A percentile compares a stretch with the other conserved stretches of the same genome.
phyloP scores from a whole-genome alignment of 2,797 vertebrate species.

The Anas capensis region DNA sequence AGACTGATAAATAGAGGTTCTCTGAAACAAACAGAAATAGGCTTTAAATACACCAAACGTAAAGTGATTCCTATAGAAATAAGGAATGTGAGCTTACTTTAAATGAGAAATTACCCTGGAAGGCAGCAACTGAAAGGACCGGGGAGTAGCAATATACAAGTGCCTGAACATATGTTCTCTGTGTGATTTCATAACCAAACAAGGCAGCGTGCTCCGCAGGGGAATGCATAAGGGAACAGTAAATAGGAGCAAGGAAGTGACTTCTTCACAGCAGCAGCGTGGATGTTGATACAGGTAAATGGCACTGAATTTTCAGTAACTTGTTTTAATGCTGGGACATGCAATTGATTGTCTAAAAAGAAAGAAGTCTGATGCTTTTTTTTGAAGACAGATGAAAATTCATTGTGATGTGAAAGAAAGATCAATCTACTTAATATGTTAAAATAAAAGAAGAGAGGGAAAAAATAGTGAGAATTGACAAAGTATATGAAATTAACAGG shows the following conservation, averaged over 20 bases:
- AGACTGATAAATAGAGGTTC: not conserved
- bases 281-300: not conserved
- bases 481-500: not conserved
- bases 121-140: not conserved
- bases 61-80: not conserved
- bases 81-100: not conserved
- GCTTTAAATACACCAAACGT: conserved; percentile 4
- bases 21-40: not conserved
- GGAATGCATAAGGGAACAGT: not conserved
- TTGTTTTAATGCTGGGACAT: not conserved
- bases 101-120: not conserved
- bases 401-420: not conserved
- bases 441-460: not conserved
- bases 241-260: not conserved
- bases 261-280: not conserved
- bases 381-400: not conserved
- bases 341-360: not conserved
- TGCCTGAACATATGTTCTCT: not conserved
- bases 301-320: not conserved
- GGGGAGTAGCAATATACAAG: not conserved
- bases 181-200: not conserved
- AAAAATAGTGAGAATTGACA: not conserved
- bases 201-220: not conserved
- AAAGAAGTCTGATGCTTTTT: fast-evolving
- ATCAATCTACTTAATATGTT: not conserved